Conservation (phyloP, 2,888 invertebrate species). For the Metallyticus violacea region DNA sequence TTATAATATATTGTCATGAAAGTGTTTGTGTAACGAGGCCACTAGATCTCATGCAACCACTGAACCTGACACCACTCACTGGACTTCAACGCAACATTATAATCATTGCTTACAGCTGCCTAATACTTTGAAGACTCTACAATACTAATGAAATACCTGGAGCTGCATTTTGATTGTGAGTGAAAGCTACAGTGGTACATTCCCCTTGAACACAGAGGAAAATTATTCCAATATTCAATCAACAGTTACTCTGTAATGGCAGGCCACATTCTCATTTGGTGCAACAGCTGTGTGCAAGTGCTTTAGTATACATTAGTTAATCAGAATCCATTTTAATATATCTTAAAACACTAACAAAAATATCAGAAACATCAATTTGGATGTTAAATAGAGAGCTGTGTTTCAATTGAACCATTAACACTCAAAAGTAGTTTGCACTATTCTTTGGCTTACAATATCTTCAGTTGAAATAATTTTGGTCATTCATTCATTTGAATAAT, state of each 20-base stretch:
- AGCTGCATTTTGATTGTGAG: not conserved
- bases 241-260: not conserved
- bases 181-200: not conserved
- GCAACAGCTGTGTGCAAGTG: not conserved
- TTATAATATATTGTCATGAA: not conserved
- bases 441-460: not conserved
- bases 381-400: not conserved
- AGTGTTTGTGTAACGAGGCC: not conserved
- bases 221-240: not conserved
- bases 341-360: not conserved
- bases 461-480: not conserved
- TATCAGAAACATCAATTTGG: not conserved
- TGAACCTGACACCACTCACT: not conserved
- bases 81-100: not conserved
- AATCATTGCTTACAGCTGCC: not conserved
- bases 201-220: not conserved
- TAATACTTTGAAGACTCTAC: too few relatives aligned
- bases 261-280: not conserved
- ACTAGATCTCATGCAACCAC: not conserved
- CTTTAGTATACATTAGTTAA: not conserved
- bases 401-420: not conserved
- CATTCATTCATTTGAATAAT: not conserved
- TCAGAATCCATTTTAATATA: not conserved
- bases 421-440: not conserved
- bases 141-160: too few relatives aligned